phyloP scores from a whole-genome alignment of 2,888 invertebrate genomes.

The Archips xylosteana region DNA sequence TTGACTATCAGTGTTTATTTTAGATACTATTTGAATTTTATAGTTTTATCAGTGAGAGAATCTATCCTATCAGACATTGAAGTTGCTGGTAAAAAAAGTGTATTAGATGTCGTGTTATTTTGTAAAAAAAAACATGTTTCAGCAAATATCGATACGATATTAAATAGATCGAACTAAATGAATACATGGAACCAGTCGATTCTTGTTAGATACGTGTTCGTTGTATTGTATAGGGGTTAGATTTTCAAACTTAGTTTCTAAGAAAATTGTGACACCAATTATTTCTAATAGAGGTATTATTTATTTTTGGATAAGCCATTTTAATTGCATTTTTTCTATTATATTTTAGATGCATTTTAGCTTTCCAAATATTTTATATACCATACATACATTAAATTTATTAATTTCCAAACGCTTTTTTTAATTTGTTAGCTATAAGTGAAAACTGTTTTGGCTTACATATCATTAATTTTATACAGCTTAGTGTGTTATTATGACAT shows the following conservation, averaged over 20 bases:
- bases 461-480: too few relatives aligned
- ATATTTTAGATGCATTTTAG: constrained; percentile 32
- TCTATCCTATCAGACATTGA: neutral
- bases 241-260: constrained; percentile 33
- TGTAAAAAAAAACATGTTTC: neutral
- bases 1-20: neutral
- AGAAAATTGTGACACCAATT: constrained; percentile 39
- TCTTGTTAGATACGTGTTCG: constrained; percentile 11
- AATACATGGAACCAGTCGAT: neutral
- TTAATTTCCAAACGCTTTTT: constrained; percentile 3
- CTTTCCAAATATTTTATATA: constrained; percentile 19
- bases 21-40: constrained; percentile 7
- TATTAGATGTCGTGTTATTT: neutral
- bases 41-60: neutral
- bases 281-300: constrained; percentile 33
- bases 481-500: too few relatives aligned
- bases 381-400: neutral
- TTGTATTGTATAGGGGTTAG: constrained; percentile 7
- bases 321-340: constrained; percentile 36
- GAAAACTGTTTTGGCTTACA: too few relatives aligned
- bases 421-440: too few relatives aligned
- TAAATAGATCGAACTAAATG: neutral
- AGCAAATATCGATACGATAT: neutral
- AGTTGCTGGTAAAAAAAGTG: neutral
- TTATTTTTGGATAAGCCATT: constrained; percentile 40